These are phyloP conservation scores for Trinorchestia longiramus DNA, from an alignment of 1,140 invertebrate species.

Conservation along the genomic window DNA sequence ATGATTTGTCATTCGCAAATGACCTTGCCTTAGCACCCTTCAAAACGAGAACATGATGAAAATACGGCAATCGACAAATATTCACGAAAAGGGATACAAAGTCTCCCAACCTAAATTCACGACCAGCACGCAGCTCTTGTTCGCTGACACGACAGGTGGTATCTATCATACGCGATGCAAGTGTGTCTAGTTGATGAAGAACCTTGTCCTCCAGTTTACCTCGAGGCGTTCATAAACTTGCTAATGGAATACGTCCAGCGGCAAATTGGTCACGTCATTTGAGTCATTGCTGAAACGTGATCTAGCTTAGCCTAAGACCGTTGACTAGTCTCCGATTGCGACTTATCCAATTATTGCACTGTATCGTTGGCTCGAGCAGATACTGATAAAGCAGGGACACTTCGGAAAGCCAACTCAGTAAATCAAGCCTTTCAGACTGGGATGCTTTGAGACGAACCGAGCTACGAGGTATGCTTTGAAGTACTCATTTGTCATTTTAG, in stretches of 20 bases:
- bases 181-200: conserved; percentile 15
- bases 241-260: conserved; percentile 53
- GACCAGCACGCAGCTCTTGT: not conserved
- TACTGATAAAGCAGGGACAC: conserved; percentile 38
- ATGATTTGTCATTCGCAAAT: not conserved
- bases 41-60: not conserved
- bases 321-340: conserved; percentile 48
- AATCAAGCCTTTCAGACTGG: not conserved
- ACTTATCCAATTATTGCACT: conserved; percentile 47
- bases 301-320: conserved; percentile 53
- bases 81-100: not conserved
- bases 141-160: not conserved
- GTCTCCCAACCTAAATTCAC: not conserved
- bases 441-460: conserved; percentile 10
- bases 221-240: conserved; percentile 36
- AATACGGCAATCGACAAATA: not conserved
- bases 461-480: conserved; percentile 18
- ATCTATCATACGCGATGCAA: conserved; percentile 31
- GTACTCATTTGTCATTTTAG: conserved; percentile 51
- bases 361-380: conserved; percentile 39
- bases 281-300: conserved; percentile 53
- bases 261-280: conserved; percentile 53
- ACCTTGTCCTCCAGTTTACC: conserved; percentile 46
- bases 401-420: conserved; percentile 9
- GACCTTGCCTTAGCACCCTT: not conserved